Conservation (phyloP, 2,888 invertebrate genomes). For the Harpalus rubripes region DNA sequence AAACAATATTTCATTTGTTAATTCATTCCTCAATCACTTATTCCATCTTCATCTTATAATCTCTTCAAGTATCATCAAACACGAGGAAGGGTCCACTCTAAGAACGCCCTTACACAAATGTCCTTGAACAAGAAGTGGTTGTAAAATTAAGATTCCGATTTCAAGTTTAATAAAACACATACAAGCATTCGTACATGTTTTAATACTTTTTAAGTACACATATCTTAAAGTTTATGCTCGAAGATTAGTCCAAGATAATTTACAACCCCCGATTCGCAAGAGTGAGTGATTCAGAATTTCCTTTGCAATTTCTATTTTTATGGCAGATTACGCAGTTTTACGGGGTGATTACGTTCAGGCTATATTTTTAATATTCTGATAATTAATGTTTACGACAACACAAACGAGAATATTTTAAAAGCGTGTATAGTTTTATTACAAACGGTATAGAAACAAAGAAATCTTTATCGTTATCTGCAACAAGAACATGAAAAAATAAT, state of each 20-base stretch:
- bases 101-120: neutral
- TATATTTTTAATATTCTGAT: slow-evolving; percentile 18
- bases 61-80: neutral
- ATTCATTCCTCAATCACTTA: neutral
- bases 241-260: neutral
- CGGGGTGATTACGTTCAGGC: slow-evolving; percentile 16
- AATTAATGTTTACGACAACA: slow-evolving; percentile 38
- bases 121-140: neutral
- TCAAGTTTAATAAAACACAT: no score
- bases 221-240: neutral
- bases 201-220: neutral
- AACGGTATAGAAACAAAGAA: slow-evolving; percentile 33
- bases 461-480: slow-evolving; percentile 14
- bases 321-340: slow-evolving; percentile 23
- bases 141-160: neutral
- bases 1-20: neutral
- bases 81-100: neutral
- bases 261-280: neutral
- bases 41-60: neutral
- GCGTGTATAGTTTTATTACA: slow-evolving; percentile 14
- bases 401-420: slow-evolving; percentile 25
- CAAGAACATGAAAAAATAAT: slow-evolving; percentile 21
- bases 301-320: slow-evolving; percentile 14
- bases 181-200: neutral
- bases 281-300: slow-evolving; percentile 8